Conservation (phyloP, 1,140 invertebrate genomes). For the Melanaphis sacchari region DNA sequence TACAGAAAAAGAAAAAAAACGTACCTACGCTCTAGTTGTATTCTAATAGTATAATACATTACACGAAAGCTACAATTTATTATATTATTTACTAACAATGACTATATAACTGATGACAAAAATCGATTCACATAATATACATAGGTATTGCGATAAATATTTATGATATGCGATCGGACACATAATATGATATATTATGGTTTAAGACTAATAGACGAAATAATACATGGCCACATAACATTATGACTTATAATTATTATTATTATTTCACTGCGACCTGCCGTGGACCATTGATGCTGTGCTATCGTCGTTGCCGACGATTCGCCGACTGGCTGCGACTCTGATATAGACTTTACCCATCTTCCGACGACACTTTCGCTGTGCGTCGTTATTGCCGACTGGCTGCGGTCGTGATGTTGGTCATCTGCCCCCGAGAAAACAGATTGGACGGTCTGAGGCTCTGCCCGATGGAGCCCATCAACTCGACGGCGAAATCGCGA, state of each 20-base stretch:
- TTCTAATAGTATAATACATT: neutral
- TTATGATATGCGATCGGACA: neutral
- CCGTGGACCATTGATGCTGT: neutral
- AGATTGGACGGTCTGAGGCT: conserved; percentile 3
- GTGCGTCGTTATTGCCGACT: neutral
- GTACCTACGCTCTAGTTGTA: neutral
- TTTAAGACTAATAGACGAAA: neutral
- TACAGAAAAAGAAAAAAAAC: neutral
- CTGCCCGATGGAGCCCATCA: neutral
- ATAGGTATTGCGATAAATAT: neutral
- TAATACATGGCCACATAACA: neutral
- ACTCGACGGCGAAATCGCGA: neutral
- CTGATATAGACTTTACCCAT: neutral
- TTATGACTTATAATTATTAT: neutral
- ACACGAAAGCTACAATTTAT: neutral
- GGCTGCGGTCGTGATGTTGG: neutral
- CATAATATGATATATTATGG: neutral
- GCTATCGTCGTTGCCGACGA: neutral
- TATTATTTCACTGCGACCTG: neutral
- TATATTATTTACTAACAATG: neutral
- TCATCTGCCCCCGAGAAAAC: neutral
- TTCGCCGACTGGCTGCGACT: neutral
- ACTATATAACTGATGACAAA: neutral
- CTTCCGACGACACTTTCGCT: neutral
- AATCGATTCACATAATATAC: neutral